These are phyloP conservation scores for pig (Sus scrofa) DNA, from an alignment of 2,113 vertebrate species.

Conservation along the genomic window DNA sequence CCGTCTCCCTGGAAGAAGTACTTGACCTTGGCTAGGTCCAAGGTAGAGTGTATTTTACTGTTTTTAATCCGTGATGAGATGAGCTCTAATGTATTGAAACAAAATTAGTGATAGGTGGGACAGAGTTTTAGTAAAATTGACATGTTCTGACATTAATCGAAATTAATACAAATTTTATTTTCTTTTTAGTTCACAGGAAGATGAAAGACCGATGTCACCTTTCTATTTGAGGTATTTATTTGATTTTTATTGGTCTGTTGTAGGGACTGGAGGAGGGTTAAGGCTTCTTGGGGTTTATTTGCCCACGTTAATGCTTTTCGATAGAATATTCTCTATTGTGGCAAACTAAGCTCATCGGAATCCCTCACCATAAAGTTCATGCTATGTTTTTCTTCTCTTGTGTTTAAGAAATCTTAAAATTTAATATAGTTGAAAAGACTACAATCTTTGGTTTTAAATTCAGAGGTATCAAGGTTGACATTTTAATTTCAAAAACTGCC, in stretches of 20 bases:
- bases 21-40: slow-evolving; percentile 7
- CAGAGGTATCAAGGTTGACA: not conserved
- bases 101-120: slow-evolving; percentile 15
- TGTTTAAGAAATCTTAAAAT: slow-evolving; percentile 32
- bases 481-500: slow-evolving; percentile 14
- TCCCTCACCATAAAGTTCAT: not conserved
- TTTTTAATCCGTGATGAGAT: not conserved
- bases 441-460: slow-evolving; percentile 21
- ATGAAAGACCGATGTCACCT: slow-evolving; percentile 94
- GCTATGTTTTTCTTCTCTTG: not conserved
- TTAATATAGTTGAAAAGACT: slow-evolving; percentile 41
- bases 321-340: not conserved
- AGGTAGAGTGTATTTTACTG: not conserved
- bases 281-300: not conserved
- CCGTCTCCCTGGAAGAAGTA: slow-evolving; percentile 23
- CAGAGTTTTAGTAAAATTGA: slow-evolving; percentile 61
- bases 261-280: not conserved
- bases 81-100: not conserved
- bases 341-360: not conserved
- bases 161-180: slow-evolving; percentile 81
- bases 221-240: slow-evolving; percentile 95
- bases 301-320: not conserved
- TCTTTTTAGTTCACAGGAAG: slow-evolving; percentile 92
- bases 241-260: slow-evolving; percentile 29
- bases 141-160: slow-evolving; percentile 61